Base-by-base conservation (phyloP, 2,113 vertebrate genomes). In the Tachuris rubrigastra region DNA sequence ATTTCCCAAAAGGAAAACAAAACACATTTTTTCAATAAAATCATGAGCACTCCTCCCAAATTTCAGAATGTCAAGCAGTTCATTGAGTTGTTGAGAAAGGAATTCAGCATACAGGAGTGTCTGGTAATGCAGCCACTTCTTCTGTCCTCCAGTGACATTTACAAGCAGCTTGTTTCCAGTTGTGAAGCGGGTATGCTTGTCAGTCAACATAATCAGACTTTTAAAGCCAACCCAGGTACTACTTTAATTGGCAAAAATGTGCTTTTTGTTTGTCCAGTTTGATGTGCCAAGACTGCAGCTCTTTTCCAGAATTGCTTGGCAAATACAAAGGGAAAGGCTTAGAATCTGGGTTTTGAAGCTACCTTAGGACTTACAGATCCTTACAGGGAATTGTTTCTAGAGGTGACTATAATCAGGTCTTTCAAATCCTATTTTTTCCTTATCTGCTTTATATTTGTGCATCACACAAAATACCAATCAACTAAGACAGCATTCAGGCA, bases 21-120 rank as follows among this genome's bases (percentile, higher is more conserved):
- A 88, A 50, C 91, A 96, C 89, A 75, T 95, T 96, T 95, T 96
- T 95, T 87, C 89, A 97, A 90, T 95, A 89, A 95, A 96, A 47
- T 56, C 33, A 71, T 67, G 20, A 92, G 76, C 77, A 78, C 80
- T 95, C 89, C 91, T 97, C 89, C 91, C 93, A 75, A 59, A 84
- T 49, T 75, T 73, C 86, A 95, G 79, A 95, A 93, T 53, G 76
- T 85, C 88, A 93, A 83, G 79, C 71, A 91, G 56, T 81, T 93
- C 39, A 93, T 58, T 90, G 86, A 95, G 89, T 49, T 97, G 90
- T 67, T 89, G 76, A 95, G 77, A 95, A 95, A 95, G 62, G 91
- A 95, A 95, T 92, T 96, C 73, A 90, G 86, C 56, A 75, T 49
- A 72, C 86, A 78, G 89, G 30, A 86, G 52, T 25, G 56, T 78